Percentiles rank a stretch among this genome's conserved stretches.
Evolutionary conservation across 2,888 invertebrate genomes (phyloP).

Genomic region (Nasonovia ribisnigri): DNA sequence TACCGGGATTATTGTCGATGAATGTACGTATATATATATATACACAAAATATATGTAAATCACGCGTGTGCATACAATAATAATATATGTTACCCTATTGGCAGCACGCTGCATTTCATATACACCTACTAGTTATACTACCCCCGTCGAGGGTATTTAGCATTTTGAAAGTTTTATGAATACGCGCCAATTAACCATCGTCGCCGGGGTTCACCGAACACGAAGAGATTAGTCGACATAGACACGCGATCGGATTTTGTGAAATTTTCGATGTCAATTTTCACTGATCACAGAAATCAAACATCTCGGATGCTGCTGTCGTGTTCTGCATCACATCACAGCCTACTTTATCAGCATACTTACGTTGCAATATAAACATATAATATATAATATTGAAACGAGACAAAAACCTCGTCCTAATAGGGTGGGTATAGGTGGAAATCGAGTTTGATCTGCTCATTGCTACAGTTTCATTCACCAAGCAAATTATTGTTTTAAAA

Average conservation of each 20-base stretch:
- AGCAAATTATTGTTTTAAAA: neutral
- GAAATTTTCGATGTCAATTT: neutral
- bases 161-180: neutral
- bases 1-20: conserved; percentile 4
- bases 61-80: neutral
- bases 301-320: neutral
- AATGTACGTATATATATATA: neutral
- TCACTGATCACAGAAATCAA: neutral
- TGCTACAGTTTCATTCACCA: neutral
- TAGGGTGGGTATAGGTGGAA: neutral
- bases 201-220: neutral
- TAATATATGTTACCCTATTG: neutral
- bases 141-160: neutral
- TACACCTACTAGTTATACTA: neutral
- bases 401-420: neutral
- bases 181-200: neutral
- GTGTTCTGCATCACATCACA: neutral
- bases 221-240: neutral
- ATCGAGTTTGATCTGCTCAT: neutral
- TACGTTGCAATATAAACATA: neutral
- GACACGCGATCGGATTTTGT: neutral
- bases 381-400: neutral
- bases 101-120: neutral
- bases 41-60: neutral
- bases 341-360: neutral